phyloP scores from a whole-genome alignment of 2,113 vertebrate species.

The Nyctereutes procyonoides region DNA sequence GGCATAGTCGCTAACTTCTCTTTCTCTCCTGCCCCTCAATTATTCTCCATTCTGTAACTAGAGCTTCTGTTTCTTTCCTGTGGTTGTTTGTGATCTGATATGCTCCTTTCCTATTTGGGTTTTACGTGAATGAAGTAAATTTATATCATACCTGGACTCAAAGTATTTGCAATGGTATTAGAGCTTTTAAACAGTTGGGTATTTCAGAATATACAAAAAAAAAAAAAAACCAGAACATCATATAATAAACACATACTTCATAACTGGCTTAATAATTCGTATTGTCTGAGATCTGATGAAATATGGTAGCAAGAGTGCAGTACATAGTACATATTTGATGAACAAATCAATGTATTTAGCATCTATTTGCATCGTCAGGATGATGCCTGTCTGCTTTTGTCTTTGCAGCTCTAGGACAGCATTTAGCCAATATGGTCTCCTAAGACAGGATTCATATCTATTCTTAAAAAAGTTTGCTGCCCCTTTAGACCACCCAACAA shows the following conservation, averaged over 20 bases:
- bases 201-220: slow-evolving; percentile 13
- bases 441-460: not conserved
- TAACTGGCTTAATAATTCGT: not conserved
- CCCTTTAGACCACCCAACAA: not conserved
- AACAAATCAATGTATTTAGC: not conserved
- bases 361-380: not conserved
- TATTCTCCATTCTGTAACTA: not conserved
- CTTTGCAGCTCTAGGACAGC: not conserved
- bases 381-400: not conserved
- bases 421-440: not conserved
- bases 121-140: not conserved
- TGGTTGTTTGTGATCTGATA: not conserved
- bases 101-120: not conserved
- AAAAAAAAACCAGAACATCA: not conserved
- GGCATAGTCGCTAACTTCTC: not conserved
- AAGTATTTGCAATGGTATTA: not conserved
- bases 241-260: not conserved
- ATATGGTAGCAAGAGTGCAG: not conserved
- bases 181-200: not conserved
- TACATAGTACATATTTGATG: not conserved
- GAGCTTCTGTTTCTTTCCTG: not conserved
- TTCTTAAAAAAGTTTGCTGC: not conserved
- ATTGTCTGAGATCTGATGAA: not conserved
- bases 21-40: not conserved
- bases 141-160: not conserved